Base-by-base conservation (phyloP, 2,888 invertebrate genomes). In the Archaeoteleia sp. region DNA sequence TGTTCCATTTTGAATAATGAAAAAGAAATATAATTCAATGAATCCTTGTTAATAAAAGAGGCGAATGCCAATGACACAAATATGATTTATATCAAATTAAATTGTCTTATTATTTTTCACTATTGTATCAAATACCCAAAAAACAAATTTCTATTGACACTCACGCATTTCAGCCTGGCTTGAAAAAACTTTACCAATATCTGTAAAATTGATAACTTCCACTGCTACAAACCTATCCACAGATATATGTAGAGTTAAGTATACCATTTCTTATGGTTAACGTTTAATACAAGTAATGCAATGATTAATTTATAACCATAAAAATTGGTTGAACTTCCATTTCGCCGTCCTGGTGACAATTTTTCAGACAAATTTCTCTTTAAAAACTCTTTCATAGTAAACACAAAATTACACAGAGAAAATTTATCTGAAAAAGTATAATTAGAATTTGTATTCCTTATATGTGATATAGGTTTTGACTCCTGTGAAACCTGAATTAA, bases 91-190 rank as follows among this genome's bases (percentile, higher is more conserved):
- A n/a, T n/a, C n/a, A n/a, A n/a, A n/a, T n/a, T n/a, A n/a, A n/a
- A n/a, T n/a, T n/a, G n/a, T n/a, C n/a, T n/a, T n/a, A n/a, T n/a
- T n/a, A n/a, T n/a, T n/a, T n/a, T n/a, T n/a, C n/a, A n/a, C n/a
- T n/a, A n/a, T 23, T 15, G 17, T 53, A 9, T 53, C 29, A 32
- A 32, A 27, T 13, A 40, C 30, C 25, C 34, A 39, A 29, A 8
- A 1, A 35, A 35, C 35, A 35, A 7, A 14, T 40, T 53, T 29
- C 9, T 32, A 39, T 7, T n/a, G 9, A 27, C 40, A 53, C 53
- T 23, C 7, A 55, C 35, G 37, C 55, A 13, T 35, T 35, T 40
- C 35, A 55, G 55, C 55, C 45, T 55, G 27, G 55, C 43, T 45
- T 55, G 34, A 27, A 43, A 54, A 42, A 43, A 43, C 23, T 54